Conservation (phyloP, 2,797 vertebrate species). For the Sebastes hubbsi region DNA sequence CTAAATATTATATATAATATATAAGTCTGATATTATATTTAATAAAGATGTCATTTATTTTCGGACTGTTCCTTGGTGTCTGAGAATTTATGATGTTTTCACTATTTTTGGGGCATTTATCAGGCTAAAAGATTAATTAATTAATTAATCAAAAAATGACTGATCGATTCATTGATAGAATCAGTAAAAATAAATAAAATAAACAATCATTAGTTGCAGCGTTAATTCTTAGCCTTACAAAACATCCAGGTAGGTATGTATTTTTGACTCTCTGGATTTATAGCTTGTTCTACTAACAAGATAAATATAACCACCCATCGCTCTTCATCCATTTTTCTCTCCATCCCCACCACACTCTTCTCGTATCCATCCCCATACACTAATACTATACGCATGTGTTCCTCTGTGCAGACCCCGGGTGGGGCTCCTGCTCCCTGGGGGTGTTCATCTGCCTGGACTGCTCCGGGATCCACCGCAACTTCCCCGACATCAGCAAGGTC, state of each 20-base stretch:
- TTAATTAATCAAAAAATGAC: neutral
- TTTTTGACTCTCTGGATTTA: too few species aligned
- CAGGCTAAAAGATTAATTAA: neutral
- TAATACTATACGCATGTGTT: rapidly evolving
- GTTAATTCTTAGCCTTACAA: too few species aligned
- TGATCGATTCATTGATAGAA: neutral
- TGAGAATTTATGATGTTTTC: neutral
- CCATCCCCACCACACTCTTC: too few species aligned
- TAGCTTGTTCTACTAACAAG: neutral
- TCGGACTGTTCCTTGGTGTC: neutral
- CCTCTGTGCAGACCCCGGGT: conserved; percentile 85
- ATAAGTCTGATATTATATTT: neutral
- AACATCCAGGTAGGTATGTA: too few species aligned
- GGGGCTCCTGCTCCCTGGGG: conserved; percentile 93
- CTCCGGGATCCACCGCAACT: conserved; percentile 93
- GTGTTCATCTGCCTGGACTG: conserved; percentile 94
- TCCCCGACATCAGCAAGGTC: conserved; percentile 90
- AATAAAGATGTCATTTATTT: neutral
- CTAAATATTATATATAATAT: too few species aligned
- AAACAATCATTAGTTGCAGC: too few species aligned
- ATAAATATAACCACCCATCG: neutral
- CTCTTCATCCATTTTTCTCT: too few species aligned
- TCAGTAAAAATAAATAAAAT: neutral
- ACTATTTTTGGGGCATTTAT: neutral
- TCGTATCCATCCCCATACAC: too few species aligned